These are phyloP conservation scores for Bombus sylvicola DNA, from an alignment of 1,140 invertebrate genomes.

Conservation along the genomic window DNA sequence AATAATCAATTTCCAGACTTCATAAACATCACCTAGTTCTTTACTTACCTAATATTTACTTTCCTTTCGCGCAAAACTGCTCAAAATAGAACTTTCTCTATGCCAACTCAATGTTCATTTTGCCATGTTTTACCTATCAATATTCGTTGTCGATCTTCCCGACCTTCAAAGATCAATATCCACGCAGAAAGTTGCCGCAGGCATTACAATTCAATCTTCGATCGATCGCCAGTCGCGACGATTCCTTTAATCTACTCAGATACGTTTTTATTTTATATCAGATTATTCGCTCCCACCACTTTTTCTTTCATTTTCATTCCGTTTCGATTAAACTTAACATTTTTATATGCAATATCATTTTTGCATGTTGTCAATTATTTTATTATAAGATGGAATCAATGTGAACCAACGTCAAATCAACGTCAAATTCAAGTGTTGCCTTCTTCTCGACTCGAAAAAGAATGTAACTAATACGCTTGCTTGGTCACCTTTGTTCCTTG, in stretches of 20 bases:
- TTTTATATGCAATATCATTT: too few species aligned
- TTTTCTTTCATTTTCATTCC: constrained; percentile 3
- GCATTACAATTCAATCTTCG: background rate
- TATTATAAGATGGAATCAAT: background rate
- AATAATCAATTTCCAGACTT: background rate
- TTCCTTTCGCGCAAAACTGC: background rate
- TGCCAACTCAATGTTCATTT: background rate
- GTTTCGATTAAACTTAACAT: background rate
- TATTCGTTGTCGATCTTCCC: background rate
- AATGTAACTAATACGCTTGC: background rate
- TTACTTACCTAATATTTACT: background rate
- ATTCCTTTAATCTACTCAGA: background rate
- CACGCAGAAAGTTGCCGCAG: background rate
- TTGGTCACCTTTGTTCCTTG: background rate
- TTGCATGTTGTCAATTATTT: background rate
- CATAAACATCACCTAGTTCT: background rate
- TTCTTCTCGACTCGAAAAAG: background rate
- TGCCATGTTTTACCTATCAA: background rate
- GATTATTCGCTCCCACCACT: background rate
- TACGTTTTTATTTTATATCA: background rate
- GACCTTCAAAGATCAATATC: background rate
- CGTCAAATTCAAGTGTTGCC: background rate
- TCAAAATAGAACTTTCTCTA: background rate
- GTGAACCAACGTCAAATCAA: background rate
- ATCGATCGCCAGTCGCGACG: background rate